Conservation (phyloP, 2,113 vertebrate species). For the Pseudopodoces humilis region DNA sequence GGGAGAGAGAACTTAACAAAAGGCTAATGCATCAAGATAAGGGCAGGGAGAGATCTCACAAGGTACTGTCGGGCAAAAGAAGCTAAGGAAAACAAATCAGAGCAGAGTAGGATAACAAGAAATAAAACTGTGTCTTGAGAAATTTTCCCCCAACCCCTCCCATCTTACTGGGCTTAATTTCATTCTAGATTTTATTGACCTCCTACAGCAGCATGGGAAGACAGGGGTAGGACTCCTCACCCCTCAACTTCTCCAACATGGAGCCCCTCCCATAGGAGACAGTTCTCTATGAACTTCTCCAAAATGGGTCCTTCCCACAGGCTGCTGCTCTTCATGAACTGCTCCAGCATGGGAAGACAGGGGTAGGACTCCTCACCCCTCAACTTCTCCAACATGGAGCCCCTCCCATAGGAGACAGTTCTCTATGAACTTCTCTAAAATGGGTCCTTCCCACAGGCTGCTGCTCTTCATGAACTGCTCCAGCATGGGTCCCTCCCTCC, state of each 20-base stretch:
- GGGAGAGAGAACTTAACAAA: not conserved
- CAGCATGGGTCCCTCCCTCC: not conserved
- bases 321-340: not conserved
- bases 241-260: not conserved
- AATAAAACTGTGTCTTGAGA: not conserved
- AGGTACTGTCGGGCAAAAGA: not conserved
- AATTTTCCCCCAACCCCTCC: not conserved
- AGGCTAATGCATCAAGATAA: not conserved
- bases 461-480: not conserved
- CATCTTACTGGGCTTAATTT: not conserved
- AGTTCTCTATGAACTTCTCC: not conserved
- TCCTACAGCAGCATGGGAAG: not conserved
- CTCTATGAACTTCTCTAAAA: not conserved
- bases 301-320: not conserved
- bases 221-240: not conserved
- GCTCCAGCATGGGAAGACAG: not conserved
- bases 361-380: not conserved
- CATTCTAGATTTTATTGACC: accelerated
- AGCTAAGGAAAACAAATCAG: not conserved
- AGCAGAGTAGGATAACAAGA: not conserved
- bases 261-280: not conserved
- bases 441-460: not conserved
- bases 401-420: not conserved
- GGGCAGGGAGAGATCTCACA: not conserved
- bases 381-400: not conserved